These are phyloP conservation scores for Odocoileus hemionus DNA, from an alignment of 2,113 vertebrate genomes.

Conservation along the genomic window DNA sequence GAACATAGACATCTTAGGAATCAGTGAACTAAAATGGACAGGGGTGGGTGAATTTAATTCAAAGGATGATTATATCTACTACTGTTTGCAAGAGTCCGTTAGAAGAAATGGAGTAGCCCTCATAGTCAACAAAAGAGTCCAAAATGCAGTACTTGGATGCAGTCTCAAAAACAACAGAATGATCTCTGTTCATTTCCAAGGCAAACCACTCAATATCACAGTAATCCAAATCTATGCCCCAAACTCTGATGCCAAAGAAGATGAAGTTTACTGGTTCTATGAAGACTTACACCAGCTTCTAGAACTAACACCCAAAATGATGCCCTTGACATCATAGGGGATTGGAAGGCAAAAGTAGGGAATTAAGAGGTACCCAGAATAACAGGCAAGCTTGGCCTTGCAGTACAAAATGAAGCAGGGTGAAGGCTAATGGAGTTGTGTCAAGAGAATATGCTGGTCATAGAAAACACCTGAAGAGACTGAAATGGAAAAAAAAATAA, in stretches of 20 bases:
- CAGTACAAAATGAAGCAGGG: not conserved
- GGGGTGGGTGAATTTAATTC: not conserved
- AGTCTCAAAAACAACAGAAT: not conserved
- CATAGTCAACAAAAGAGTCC: not conserved
- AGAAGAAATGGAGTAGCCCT: not conserved
- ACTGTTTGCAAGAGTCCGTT: not conserved
- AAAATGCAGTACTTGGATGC: not conserved
- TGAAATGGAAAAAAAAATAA: too few species aligned
- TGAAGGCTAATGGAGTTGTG: not conserved
- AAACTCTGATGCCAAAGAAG: not conserved
- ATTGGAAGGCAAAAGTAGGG: not conserved
- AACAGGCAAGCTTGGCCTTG: not conserved
- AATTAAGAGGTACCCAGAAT: not conserved
- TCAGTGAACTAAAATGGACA: not conserved
- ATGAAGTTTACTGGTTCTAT: not conserved
- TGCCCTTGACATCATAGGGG: not conserved
- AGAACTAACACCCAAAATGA: not conserved
- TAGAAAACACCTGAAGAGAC: not conserved
- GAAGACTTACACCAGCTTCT: not conserved
- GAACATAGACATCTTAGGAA: not conserved
- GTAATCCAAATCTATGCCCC: not conserved
- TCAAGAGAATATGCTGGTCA: not conserved
- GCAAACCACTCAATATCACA: not conserved
- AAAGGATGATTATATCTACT: not conserved
- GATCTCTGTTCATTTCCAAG: not conserved